Evolutionary conservation across 2,797 vertebrate species (phyloP), one percentile per base, ranked within the genome.

Genomic region (Chaetodon trifasciatus): DNA sequence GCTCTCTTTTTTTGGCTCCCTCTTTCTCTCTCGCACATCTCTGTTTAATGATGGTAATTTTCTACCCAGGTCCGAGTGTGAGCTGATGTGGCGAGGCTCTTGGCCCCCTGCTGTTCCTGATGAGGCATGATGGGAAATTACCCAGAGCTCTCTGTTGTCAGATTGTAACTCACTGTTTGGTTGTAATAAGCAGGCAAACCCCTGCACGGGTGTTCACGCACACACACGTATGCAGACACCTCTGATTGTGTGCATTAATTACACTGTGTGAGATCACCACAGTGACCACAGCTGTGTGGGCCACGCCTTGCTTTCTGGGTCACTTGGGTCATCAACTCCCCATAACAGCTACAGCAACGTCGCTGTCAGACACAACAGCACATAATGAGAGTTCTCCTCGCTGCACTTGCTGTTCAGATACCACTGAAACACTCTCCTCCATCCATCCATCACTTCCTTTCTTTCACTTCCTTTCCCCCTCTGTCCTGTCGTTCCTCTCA

Each of bases 121-220:
- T 97, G 97, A 98, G 97, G 97, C 97, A 97, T 98, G 97, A 97
- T 98, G 97, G 97, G 96, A 98, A 98, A 98, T 98, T 98, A 98
- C 96, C 96, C 97, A 97, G 96, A 97, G 96, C 97, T 97, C 96
- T 96, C 93, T 95, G 94, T 97, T 97, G 93, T 94, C 94, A 97
- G 97, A 97, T 97, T 97, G 93, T 97, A 96, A 97, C 96, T 97
- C 95, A 96, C 96, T 97, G 97, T 98, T 98, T 97, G 97, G 97
- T 97, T 96, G 97, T 97, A 98, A 98, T 98, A 97, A 98, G 97
- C 96, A 97, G 96, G 96, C 96, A 95, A 97, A 96, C 95, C 96
- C 96, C 96, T 92, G 85, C 86, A 74, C 61, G 89, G 58, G 69
- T 84, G 75, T 84, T 77, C 84, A 19, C 76, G 60, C 81, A 80